Base-by-base conservation (phyloP, 2,797 vertebrate species). In the Hippocampus kuda region DNA sequence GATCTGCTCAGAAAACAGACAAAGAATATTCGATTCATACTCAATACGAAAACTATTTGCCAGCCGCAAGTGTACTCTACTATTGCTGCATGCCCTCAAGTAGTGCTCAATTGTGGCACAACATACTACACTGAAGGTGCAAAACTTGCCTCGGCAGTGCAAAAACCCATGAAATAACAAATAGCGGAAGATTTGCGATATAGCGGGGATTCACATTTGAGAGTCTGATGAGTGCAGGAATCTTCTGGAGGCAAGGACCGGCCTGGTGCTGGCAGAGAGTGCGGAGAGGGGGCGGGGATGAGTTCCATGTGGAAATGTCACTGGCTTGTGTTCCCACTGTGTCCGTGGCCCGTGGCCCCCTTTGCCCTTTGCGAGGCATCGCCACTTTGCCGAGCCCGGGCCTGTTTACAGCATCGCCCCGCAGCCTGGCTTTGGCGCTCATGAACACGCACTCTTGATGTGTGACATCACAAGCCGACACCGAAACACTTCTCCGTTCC, bases 301-400 rank as follows among this genome's bases (percentile, higher is more conserved):
- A 57, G 68, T 41, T 63, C 60, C 65, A 68, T 74, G 66, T 75
- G 9, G 24, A 83, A 85, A 88, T 84, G 81, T 86, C 84, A 88
- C 59, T 68, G 66, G 72, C 54, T 78, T 78, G 70, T 70, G 75
- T 83, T 79, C 73, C 75, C 54, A 66, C 79, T 82, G 82, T 79
- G 80, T 72, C 69, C 51, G 4, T 72, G 70, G 75, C 76, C 75
- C 71, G 66, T 76, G 79, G 77, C 73, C 69, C 70, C 68, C 75
- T 74, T 67, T 85, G 81, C 84, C 82, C 85, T 88, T 87, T 84
- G 65, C 53, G 70, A 69, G 72, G 56, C 70, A n/a, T 66, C 26
- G 53, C 66, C 49, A 70, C 41, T 48, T 68, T 70, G 72, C 42
- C 54, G 30, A 46, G 56, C 69, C 54, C 68, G 56, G 12, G 68